Conservation (phyloP, 1,140 invertebrate species). For the Formica exsecta region DNA sequence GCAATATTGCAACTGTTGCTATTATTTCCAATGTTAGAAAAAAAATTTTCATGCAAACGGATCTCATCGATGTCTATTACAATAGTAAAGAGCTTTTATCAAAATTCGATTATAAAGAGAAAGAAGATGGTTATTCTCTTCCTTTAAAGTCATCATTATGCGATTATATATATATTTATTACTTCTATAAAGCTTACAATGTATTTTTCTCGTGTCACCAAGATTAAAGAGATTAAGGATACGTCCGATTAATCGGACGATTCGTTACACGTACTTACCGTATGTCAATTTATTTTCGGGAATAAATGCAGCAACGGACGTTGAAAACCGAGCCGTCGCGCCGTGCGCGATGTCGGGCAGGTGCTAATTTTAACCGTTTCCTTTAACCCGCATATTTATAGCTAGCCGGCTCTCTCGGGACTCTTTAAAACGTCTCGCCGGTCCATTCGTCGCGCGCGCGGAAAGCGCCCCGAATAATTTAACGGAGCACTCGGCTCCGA, state of each 20-base stretch:
- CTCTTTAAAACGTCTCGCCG: conserved; percentile 76
- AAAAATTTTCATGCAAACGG: not conserved
- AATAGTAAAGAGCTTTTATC: not conserved
- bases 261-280: conserved; percentile 12
- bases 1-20: not conserved
- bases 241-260: not conserved
- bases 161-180: not conserved
- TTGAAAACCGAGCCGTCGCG: conserved; percentile 24
- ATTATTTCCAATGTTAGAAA: not conserved
- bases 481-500: conserved; percentile 67
- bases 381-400: conserved; percentile 80
- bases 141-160: not conserved
- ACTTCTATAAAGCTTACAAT: not conserved
- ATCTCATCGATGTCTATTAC: not conserved
- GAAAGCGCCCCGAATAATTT: conserved; percentile 75
- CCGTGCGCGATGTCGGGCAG: conserved; percentile 39
- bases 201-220: not conserved
- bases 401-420: conserved; percentile 73
- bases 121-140: not conserved
- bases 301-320: not conserved
- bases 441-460: conserved; percentile 74
- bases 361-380: conserved; percentile 81
- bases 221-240: not conserved
- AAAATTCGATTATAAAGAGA: not conserved
- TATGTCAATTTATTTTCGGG: conserved; percentile 36